Evolutionary conservation across 2,888 invertebrate genomes (phyloP).

Genomic region (Reticulitermes lucifugus): DNA sequence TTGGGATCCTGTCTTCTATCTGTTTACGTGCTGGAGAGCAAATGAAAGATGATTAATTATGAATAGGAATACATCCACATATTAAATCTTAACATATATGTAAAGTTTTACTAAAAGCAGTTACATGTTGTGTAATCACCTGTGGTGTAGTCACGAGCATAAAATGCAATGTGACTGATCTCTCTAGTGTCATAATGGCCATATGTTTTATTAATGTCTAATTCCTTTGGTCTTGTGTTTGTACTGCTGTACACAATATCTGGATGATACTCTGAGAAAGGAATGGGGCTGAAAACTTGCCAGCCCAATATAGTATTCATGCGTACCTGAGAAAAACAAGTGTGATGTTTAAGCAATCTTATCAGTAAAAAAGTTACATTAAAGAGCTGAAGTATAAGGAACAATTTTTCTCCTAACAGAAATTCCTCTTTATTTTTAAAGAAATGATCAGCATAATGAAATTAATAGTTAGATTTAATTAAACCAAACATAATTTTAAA

Average conservation of each 20-base stretch:
- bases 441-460: no score
- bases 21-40: constrained; percentile 71
- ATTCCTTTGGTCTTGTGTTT: constrained; percentile 63
- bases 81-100: no score
- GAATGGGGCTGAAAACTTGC: constrained; percentile 93
- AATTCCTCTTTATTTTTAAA: no score
- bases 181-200: constrained; percentile 85
- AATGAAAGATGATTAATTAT: not conserved
- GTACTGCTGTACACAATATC: constrained; percentile 65
- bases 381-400: no score
- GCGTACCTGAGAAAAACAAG: constrained; percentile 73
- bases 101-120: not conserved
- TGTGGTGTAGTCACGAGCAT: constrained; percentile 82
- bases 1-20: constrained; percentile 69
- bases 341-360: not conserved
- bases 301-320: constrained; percentile 93
- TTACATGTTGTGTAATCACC: constrained; percentile 63
- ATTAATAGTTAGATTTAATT: no score
- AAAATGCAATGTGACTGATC: constrained; percentile 82
- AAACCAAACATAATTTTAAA: no score
- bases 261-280: constrained; percentile 90
- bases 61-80: no score
- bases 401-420: no score
- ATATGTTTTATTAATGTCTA: constrained; percentile 78
- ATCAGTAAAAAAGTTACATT: no score